Evolutionary conservation across 2,888 invertebrate genomes (phyloP).

Genomic region (Agrotis ipsilon): DNA sequence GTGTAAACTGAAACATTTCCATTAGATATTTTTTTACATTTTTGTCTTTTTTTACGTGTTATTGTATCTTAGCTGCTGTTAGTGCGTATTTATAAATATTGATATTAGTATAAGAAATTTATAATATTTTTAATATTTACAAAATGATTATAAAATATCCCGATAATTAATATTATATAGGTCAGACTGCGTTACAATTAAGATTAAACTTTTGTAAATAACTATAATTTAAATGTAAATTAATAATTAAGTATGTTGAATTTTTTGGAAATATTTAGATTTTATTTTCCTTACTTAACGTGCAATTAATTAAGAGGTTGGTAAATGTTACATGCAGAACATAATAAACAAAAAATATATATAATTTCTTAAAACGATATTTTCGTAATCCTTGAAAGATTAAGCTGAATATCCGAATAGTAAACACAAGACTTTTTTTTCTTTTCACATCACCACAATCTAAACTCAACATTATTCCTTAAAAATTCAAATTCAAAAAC

Average conservation of each 20-base stretch:
- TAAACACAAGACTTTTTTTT: not conserved
- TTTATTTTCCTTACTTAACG: too few species aligned
- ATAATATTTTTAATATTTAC: too few species aligned
- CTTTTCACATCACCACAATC: not conserved
- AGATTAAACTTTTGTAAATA: too few species aligned
- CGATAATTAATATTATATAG: not conserved
- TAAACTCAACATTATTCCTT: not conserved
- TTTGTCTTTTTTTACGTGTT: not conserved
- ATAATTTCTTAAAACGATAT: not conserved
- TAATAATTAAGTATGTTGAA: too few species aligned
- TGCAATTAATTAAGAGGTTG: too few species aligned
- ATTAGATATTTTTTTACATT: not conserved
- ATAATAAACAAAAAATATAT: not conserved
- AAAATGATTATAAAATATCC: not conserved
- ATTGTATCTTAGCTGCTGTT: not conserved
- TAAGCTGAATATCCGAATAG: too few species aligned
- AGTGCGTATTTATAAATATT: not conserved
- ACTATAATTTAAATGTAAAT: too few species aligned
- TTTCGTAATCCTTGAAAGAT: not conserved
- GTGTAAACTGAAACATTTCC: conserved; percentile 4
- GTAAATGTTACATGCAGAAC: too few species aligned
- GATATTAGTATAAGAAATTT: too few species aligned
- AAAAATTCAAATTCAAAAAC: conserved; percentile 67
- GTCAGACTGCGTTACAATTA: not conserved
- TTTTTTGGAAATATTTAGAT: too few species aligned